Evolutionary conservation across 2,888 invertebrate species (phyloP), one percentile per base, ranked within the genome.

Genomic region (Sepioteuthis lessoniana): DNA sequence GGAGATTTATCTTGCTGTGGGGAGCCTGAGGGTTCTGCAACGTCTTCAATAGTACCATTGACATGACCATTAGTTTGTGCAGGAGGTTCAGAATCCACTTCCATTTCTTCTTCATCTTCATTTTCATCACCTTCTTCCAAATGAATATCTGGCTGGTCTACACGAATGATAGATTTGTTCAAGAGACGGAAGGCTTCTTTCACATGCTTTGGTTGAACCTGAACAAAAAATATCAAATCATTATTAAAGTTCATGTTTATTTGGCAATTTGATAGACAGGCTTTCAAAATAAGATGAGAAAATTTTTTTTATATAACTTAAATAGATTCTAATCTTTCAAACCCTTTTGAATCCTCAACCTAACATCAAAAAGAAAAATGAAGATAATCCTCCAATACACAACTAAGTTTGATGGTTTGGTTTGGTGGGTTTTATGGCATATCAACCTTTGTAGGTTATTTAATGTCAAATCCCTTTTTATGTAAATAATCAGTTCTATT

Each of bases 61-160:
- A 47, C 46, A 19, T 42, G 46, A 46, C 92, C 47, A 16, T 76
- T 76, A 25, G 76, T n/a, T 13, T 76, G 76, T 37, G 31, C 16
- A 2, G 92, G 38, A 31, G 42, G 46, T 31, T 38, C 92, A 8
- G 92, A 28, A 42, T 96, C 96, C 13, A 95, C 95, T 92, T 96
- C 96, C 96, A 96, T 96, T 37, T 95, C 95, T 47, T 96, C 95
- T 46, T 95, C 95, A 31, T 95, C 95, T 25, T 94, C 94, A 28
- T 95, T 95, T 47, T 95, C 95, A 13, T 95, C 95, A 90, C 98
- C 98, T 94, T 98, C 99, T 94, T 98, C 98, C 95, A 99, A 97
- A 97, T 99, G 98, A 94, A 99, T 99, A 97, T 99, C 99, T 0
- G 99, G 99, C 96, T 99, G 99, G 96, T 99, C 99, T 37, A 99